These are phyloP conservation scores for Ophthalmolycus amberensis DNA, from an alignment of 2,113 vertebrate genomes.

Conservation along the genomic window DNA sequence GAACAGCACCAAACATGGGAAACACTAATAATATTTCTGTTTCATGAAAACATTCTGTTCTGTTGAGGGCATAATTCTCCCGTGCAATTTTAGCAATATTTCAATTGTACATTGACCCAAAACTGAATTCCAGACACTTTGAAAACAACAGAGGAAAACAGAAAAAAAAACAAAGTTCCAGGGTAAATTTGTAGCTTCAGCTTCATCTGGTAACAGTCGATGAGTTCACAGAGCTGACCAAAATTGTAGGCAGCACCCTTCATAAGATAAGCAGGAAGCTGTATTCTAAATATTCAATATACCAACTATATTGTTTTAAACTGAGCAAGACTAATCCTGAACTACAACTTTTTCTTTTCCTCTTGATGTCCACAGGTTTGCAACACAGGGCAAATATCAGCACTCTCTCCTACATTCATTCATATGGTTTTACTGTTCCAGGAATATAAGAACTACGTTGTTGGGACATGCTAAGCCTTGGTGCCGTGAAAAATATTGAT, in stretches of 20 bases:
- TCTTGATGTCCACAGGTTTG: neutral
- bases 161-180: neutral
- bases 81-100: neutral
- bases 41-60: neutral
- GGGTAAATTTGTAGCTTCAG: neutral
- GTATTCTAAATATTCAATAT: neutral
- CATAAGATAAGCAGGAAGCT: neutral
- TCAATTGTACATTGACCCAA: neutral
- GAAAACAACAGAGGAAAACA: neutral
- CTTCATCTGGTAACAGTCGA: neutral
- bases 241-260: neutral
- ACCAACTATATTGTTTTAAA: neutral
- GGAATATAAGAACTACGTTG: too few relatives aligned
- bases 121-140: conserved; percentile 1
- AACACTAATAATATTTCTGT: conserved; percentile 10
- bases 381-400: neutral
- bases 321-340: neutral
- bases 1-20: conserved; percentile 31
- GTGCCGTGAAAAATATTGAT: neutral
- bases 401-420: neutral
- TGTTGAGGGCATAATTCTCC: neutral
- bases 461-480: neutral
- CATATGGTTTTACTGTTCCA: neutral
- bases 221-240: neutral
- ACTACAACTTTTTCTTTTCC: neutral